Conservation (phyloP, 2,113 vertebrate genomes). For the Cacatua alba region DNA sequence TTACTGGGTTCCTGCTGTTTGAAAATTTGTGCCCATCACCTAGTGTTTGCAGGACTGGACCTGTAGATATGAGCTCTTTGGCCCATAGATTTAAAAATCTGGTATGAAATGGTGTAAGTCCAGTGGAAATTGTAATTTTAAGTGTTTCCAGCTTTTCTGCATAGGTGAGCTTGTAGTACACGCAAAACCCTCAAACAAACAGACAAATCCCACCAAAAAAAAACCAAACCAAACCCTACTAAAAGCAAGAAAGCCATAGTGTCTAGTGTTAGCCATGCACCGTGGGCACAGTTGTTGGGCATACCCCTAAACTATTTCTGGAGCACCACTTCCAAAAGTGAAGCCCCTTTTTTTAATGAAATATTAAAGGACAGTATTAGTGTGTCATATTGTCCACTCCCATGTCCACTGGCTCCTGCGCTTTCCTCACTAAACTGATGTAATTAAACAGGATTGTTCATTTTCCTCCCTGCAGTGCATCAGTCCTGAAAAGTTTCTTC, state of each 20-base stretch:
- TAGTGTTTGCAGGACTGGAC: background rate
- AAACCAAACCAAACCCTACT: background rate
- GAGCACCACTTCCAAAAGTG: background rate
- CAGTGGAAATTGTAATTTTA: background rate
- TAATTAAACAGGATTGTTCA: slow-evolving; percentile 17
- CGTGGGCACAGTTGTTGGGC: background rate
- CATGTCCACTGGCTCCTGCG: background rate
- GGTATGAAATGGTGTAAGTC: background rate
- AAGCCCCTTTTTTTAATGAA: background rate
- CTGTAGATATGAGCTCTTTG: background rate
- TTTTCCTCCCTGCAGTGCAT: background rate
- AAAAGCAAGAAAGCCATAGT: background rate
- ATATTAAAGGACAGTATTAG: background rate
- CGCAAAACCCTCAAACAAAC: background rate
- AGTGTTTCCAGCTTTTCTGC: background rate
- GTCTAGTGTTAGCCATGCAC: background rate
- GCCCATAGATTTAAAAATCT: background rate
- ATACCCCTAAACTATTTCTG: background rate
- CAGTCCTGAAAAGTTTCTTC: background rate
- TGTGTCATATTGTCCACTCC: slow-evolving; percentile 6
- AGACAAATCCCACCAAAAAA: background rate
- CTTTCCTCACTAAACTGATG: slow-evolving; percentile 27
- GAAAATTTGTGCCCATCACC: background rate
- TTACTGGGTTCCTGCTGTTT: background rate
- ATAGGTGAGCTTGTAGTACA: background rate